Base-by-base conservation (phyloP, 2,888 invertebrate species). In the Erebia epiphron region DNA sequence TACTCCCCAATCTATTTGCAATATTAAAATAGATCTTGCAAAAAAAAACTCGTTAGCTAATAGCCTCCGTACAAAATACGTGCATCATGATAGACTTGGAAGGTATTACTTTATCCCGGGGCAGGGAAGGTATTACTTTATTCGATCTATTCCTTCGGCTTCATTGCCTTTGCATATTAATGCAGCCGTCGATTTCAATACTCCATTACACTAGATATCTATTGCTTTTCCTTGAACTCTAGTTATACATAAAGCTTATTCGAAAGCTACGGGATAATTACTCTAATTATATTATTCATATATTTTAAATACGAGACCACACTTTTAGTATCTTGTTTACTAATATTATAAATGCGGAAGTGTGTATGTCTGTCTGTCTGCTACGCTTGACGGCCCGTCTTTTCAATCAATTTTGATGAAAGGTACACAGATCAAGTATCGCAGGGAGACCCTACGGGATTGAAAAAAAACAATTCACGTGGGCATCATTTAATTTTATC, bases 111-210 rank as follows among this genome's bases (percentile, higher is more conserved):
- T 9, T 21, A 77, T 72, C 77, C 71, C 67, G 72, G 46, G 68
- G 72, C 56, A 69, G 68, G 26, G 46, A 43, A 58, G 65, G 77
- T 76, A 78, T 80, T 80, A 80, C 77, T 84, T 54, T 78, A 82
- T 82, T 81, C 82, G 82, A 78, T 80, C 65, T 52, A 83, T 87
- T 83, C 78, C 80, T 84, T 83, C 81, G 75, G 80, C 82, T 80
- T 81, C 81, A 84, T 81, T 82, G 83, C 78, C 79, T 86, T 85
- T 87, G 86, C 85, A 89, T 89, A 86, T 86, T 86, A 86, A 89
- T 87, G 67, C 35, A 58, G 49, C 49, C 67, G 79, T 73, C 70
- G 69, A 74, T 72, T 72, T 76, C 75, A 72, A 77, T 74, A 70
- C 64, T 35, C 63, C 58, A 46, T 67, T 13, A 49, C 57, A 58